Evolutionary conservation across 2,888 invertebrate genomes (phyloP).

Genomic region (Drosophila mettleri): DNA sequence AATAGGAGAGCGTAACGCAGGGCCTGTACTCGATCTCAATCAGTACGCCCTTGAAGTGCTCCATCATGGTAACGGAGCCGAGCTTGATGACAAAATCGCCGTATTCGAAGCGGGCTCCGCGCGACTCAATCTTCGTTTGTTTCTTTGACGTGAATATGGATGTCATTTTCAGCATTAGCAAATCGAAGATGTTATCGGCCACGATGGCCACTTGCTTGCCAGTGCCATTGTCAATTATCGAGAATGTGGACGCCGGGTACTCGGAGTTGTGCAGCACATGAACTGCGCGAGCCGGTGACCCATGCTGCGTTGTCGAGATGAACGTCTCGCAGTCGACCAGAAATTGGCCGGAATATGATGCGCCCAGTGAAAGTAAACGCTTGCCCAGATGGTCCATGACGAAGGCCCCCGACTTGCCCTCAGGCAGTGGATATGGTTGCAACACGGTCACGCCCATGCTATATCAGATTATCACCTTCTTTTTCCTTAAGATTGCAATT

Average conservation of each 20-base stretch:
- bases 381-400: conserved; percentile 95
- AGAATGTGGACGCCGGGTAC: conserved; percentile 97
- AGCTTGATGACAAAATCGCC: conserved; percentile 97
- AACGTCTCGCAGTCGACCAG: conserved; percentile 98
- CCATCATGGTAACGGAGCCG: conserved; percentile 96
- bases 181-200: conserved; percentile 95
- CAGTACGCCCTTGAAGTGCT: conserved; percentile 96
- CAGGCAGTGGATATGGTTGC: conserved; percentile 94
- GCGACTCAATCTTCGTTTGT: conserved; percentile 94
- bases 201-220: conserved; percentile 93
- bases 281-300: conserved; percentile 90
- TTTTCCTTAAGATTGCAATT: background rate
- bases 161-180: conserved; percentile 95
- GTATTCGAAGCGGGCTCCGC: conserved; percentile 94
- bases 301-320: conserved; percentile 89
- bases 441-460: conserved; percentile 86
- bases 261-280: conserved; percentile 98
- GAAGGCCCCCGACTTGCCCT: conserved; percentile 95
- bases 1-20: conserved; percentile 93
- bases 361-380: conserved; percentile 92
- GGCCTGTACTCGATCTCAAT: conserved; percentile 97
- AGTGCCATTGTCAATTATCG: conserved; percentile 94
- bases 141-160: conserved; percentile 95
- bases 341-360: conserved; percentile 94
- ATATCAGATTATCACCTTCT: background rate